Percentiles rank a stretch among this genome's conserved stretches.
phyloP scores from a whole-genome alignment of 2,888 invertebrate species.

The Rugalucina vietnamica region DNA sequence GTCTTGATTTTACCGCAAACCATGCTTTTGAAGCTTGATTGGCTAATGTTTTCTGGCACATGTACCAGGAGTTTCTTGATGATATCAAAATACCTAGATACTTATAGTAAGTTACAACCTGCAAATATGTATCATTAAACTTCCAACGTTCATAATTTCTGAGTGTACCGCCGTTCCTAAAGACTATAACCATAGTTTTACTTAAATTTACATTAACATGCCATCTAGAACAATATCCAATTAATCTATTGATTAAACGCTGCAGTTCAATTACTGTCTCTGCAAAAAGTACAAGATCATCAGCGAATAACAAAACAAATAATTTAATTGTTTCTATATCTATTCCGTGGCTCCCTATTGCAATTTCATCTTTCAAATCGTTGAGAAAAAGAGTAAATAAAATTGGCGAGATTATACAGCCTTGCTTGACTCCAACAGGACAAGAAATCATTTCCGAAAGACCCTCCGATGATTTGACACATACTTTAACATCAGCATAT shows the following conservation, averaged over 20 bases:
- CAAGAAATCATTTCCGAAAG: background rate
- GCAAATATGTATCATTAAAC: background rate
- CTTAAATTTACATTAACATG: background rate
- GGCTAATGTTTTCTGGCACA: background rate
- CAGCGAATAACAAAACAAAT: background rate
- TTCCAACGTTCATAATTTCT: background rate
- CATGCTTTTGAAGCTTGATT: background rate
- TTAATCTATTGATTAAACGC: background rate
- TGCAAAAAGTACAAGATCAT: background rate
- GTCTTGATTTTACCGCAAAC: background rate
- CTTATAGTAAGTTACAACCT: conserved; percentile 4
- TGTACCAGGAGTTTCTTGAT: background rate
- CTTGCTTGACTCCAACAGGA: background rate
- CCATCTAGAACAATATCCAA: background rate
- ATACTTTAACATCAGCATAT: background rate
- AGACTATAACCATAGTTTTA: conserved; percentile 12
- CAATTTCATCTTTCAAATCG: background rate
- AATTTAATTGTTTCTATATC: background rate
- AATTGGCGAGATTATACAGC: background rate
- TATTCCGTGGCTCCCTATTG: background rate
- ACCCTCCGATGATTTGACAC: background rate
- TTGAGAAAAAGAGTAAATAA: background rate
- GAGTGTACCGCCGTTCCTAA: conserved; percentile 8
- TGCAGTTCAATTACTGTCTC: background rate
- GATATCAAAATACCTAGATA: conserved; percentile 6